Percentiles rank a stretch among this genome's conserved stretches.
These are phyloP conservation scores for Brachystomella parvula DNA, from an alignment of 1,140 invertebrate genomes.

Conservation along the genomic window DNA sequence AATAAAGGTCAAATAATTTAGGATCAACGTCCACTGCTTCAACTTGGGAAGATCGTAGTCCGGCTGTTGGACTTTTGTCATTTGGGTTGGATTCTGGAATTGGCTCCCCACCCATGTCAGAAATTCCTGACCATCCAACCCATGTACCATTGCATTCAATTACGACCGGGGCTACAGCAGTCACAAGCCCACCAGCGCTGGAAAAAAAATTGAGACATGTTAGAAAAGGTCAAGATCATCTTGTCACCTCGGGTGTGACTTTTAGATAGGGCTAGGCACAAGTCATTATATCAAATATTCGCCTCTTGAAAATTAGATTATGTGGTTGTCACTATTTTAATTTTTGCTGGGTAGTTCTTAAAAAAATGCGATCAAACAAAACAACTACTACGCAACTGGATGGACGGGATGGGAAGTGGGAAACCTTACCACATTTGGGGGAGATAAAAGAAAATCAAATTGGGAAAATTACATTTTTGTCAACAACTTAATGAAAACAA, in stretches of 20 bases:
- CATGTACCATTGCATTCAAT: constrained; percentile 43
- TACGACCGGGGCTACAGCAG: constrained; percentile 45
- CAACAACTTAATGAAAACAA: too few relatives aligned
- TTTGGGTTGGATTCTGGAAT: constrained; percentile 43
- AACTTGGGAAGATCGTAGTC: constrained; percentile 43
- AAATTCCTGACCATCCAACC: constrained; percentile 46
- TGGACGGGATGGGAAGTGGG: too few relatives aligned
- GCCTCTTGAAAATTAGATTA: background rate
- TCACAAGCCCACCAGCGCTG: constrained; percentile 46
- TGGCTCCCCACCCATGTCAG: constrained; percentile 32
- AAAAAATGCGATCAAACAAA: background rate
- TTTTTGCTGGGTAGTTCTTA: background rate
- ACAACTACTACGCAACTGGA: too few relatives aligned
- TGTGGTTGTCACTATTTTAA: background rate
- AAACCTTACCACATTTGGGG: too few relatives aligned
- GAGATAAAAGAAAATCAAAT: too few relatives aligned
- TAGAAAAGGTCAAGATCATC: too few relatives aligned
- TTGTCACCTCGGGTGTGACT: background rate
- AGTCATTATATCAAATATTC: background rate
- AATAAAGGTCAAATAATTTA: constrained; percentile 43
- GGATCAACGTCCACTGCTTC: constrained; percentile 39
- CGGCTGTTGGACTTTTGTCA: constrained; percentile 43
- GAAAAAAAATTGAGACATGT: constrained; percentile 16
- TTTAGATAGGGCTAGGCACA: too few relatives aligned
- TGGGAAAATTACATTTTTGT: too few relatives aligned